Conservation (phyloP, 2,113 vertebrate genomes). For the Prochilodus magdalenae region DNA sequence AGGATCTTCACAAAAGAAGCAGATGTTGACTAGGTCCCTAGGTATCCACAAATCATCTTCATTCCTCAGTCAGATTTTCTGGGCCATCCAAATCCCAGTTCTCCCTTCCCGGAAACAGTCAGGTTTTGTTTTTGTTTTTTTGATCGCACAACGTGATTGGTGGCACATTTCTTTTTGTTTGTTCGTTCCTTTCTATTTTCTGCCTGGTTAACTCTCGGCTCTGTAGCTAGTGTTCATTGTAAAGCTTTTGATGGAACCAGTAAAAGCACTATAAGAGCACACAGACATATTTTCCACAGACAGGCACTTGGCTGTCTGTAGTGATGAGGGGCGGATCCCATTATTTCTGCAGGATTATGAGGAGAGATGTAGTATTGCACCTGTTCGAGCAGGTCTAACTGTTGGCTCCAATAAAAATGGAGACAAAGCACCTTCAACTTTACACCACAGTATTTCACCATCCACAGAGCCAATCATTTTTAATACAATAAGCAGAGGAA, state of each 20-base stretch:
- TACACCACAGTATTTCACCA: constrained; percentile 24
- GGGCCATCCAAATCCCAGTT: constrained; percentile 35
- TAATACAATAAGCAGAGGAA: constrained; percentile 40
- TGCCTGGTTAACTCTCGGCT: constrained; percentile 29
- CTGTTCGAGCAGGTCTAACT: constrained; percentile 12
- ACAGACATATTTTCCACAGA: constrained; percentile 11
- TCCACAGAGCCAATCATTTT: constrained; percentile 7
- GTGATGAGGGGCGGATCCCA: constrained; percentile 33
- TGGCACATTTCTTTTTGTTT: constrained; percentile 17
- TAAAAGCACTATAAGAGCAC: constrained; percentile 31
- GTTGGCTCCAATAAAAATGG: constrained; percentile 11
- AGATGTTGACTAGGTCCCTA: constrained; percentile 31
- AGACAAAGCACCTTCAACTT: constrained; percentile 33
- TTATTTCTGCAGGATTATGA: constrained; percentile 45
- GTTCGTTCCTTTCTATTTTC: constrained; percentile 34
- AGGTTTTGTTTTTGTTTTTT: constrained; percentile 12
- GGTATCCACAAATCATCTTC: constrained; percentile 14
- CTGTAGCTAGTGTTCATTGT: background rate
- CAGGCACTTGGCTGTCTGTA: background rate
- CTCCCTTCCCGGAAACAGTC: constrained; percentile 14
- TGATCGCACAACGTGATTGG: constrained; percentile 26
- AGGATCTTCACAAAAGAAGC: constrained; percentile 28
- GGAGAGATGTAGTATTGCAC: constrained; percentile 5
- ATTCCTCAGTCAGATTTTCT: constrained; percentile 35
- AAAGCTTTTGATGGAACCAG: constrained; percentile 35